Evolutionary conservation across 2,888 invertebrate genomes (phyloP), one percentile per base, ranked within the genome.

Genomic region (Microdon myrmicae): DNA sequence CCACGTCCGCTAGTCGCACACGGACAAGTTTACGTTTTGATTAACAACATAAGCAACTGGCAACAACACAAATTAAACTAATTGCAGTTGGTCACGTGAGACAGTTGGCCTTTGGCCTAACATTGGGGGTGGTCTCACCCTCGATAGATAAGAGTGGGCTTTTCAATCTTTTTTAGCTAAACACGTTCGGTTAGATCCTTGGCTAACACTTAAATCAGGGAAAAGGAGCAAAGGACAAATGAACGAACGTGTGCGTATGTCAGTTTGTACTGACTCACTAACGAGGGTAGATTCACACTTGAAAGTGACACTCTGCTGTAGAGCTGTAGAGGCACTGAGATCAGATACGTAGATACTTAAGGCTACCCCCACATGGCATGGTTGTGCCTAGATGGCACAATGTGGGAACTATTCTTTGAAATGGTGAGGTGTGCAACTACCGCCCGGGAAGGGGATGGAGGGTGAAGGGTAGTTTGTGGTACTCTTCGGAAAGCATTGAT

Each of bases 11-110:
- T n/a, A n/a, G n/a, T n/a, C 64, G 58, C 64, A 56, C 32, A 45
- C 49, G 12, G 53, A n/a, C n/a, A 64, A 64, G 58, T 64, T 64
- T 56, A 64, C 53, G 64, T 64, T 64, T 77, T 76, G 77, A 76
- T 76, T 77, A 76, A 76, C 75, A 76, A 73, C 76, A 76, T 76
- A 75, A 75, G 72, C 74, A 75, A 75, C 74, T 71, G 68, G 72
- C 74, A 73, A 73, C 71, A 75, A 72, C 77, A 76, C 72, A 75
- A 69, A 68, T 49, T 58, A 66, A 59, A 68, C 59, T 66, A 59
- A 68, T 68, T 68, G 67, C 66, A 55, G 34, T 49, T 49, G 58
- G 67, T 68, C 67, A 68, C 67, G 67, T 47, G 43, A 59, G 26
- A 22, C 23, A 13, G 19, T 20, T 55, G 47, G 44, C 53, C 55